Conservation (phyloP, 1,140 invertebrate species). For the Drosophila mayri region DNA sequence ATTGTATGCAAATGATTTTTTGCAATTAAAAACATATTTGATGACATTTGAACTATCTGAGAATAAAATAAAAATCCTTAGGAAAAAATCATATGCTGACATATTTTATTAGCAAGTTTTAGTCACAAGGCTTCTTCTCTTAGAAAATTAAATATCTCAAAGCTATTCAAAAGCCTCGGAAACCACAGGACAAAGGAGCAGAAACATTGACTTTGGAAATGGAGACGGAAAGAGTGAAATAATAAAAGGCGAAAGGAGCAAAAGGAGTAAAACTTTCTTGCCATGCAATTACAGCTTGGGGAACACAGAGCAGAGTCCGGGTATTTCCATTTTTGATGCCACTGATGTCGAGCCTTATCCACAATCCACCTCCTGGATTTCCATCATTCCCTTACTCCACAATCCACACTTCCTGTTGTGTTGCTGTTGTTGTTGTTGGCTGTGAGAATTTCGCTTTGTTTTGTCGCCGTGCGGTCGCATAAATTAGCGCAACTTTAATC, state of each 20-base stretch:
- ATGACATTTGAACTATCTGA: too few species aligned
- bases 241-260: conserved; percentile 7
- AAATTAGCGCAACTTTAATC: conserved; percentile 83
- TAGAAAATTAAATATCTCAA: background rate
- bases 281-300: conserved; percentile 30
- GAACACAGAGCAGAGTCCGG: conserved; percentile 2
- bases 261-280: conserved; percentile 22
- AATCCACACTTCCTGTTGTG: conserved; percentile 20
- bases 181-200: conserved; percentile 22
- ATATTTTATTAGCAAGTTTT: background rate
- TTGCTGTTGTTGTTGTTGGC: conserved; percentile 26
- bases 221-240: conserved; percentile 12
- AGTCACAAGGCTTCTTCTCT: background rate
- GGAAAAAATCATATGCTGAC: background rate
- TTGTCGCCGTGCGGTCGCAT: conserved; percentile 80
- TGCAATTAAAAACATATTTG: background rate
- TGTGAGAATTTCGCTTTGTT: conserved; percentile 64
- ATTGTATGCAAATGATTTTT: background rate
- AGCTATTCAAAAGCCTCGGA: conserved; percentile 7
- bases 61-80: too few species aligned
- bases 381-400: conserved; percentile 3
- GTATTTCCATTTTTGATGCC: conserved; percentile 49
- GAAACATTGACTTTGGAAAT: conserved; percentile 10
- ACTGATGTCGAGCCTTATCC: conserved; percentile 33
- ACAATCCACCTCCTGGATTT: conserved; percentile 13